Evolutionary conservation across 2,888 invertebrate species (phyloP).

Genomic region (Athalia cordata): DNA sequence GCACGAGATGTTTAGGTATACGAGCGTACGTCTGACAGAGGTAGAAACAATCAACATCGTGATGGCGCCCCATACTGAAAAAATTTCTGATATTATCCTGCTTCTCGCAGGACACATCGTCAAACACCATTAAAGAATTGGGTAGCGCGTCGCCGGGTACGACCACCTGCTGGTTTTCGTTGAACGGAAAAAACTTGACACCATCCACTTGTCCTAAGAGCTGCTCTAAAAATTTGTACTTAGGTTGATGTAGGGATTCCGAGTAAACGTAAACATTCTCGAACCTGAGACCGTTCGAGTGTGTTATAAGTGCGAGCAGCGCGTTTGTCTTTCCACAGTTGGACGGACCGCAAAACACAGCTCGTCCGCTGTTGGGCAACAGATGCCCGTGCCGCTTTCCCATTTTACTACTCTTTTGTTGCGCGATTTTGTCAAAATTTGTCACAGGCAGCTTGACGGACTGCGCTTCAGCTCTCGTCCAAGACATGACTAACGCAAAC

Average conservation of each 20-base stretch:
- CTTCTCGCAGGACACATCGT: constrained; percentile 48
- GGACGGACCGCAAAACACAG: constrained; percentile 52
- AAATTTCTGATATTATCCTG: constrained; percentile 47
- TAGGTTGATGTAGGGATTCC: constrained; percentile 59
- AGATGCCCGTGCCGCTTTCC: constrained; percentile 56
- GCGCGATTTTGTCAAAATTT: constrained; percentile 4
- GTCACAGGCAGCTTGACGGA: not conserved
- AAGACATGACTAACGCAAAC: constrained; percentile 11
- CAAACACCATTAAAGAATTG: constrained; percentile 39
- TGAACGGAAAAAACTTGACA: constrained; percentile 17
- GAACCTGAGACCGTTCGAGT: constrained; percentile 53
- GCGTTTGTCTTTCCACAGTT: constrained; percentile 55
- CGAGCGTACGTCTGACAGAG: constrained; percentile 55
- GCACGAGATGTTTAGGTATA: constrained; percentile 62
- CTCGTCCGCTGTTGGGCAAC: constrained; percentile 58
- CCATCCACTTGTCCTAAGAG: constrained; percentile 46
- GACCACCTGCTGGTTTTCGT: constrained; percentile 5
- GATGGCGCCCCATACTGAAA: constrained; percentile 49
- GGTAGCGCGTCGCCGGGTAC: not conserved
- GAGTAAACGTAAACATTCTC: constrained; percentile 51
- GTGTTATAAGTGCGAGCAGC: constrained; percentile 49
- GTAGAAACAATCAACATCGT: constrained; percentile 47
- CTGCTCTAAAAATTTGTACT: constrained; percentile 53
- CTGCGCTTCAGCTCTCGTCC: constrained; percentile 7
- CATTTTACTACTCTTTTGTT: not conserved